phyloP scores from a whole-genome alignment of 2,797 vertebrate genomes.

The Ctenopoma kingsleyae region DNA sequence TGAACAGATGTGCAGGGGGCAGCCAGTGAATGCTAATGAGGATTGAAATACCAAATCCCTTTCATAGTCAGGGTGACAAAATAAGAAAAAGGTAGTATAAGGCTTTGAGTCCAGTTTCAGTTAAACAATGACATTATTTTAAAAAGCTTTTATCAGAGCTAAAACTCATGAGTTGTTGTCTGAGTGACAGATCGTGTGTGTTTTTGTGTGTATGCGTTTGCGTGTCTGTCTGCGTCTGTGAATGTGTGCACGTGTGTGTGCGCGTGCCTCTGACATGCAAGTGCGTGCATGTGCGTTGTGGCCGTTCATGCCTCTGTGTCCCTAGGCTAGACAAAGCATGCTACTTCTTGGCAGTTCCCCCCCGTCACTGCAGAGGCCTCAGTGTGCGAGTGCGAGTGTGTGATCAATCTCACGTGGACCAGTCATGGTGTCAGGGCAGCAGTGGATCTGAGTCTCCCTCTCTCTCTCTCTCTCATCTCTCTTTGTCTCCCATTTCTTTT shows the following conservation, averaged over 20 bases:
- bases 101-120: conserved; percentile 28
- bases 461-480: conserved; percentile 57
- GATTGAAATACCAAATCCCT: conserved; percentile 74
- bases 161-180: neutral
- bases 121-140: conserved; percentile 23
- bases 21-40: conserved; percentile 82
- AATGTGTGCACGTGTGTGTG: conserved; percentile 1
- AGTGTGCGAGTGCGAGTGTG: conserved; percentile 70
- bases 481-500: conserved; percentile 52
- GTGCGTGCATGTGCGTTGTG: conserved; percentile 38
- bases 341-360: conserved; percentile 71
- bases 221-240: neutral
- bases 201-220: neutral
- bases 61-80: conserved; percentile 56
- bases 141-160: conserved; percentile 8
- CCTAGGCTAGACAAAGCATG: conserved; percentile 78
- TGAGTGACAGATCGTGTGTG: conserved; percentile 19
- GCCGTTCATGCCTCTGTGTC: conserved; percentile 61
- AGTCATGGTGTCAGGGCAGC: conserved; percentile 86
- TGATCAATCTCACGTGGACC: conserved; percentile 88
- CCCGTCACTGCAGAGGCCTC: conserved; percentile 80
- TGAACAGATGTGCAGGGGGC: conserved; percentile 83
- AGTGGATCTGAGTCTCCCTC: conserved; percentile 81
- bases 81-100: conserved; percentile 28
- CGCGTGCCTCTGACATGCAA: conserved; percentile 39